Conservation (phyloP, 2,113 vertebrate genomes). For the Notechis scutatus region DNA sequence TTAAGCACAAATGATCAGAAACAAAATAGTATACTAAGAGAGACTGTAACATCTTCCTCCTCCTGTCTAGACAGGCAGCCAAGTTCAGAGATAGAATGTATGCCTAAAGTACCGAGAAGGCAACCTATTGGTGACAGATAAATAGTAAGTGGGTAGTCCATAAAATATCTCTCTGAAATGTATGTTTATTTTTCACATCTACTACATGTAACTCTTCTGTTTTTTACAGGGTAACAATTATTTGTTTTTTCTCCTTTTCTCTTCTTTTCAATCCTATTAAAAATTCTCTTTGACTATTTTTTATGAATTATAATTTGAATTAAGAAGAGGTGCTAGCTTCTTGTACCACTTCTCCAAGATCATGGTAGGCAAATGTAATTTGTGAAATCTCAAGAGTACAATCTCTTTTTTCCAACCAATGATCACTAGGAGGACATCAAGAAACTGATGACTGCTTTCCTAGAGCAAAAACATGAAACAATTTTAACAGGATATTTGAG, state of each 20-base stretch:
- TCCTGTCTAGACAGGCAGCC: neutral
- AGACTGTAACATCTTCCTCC: slow-evolving; percentile 2
- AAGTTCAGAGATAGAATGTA: neutral
- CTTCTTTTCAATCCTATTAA: neutral
- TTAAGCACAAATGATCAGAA: slow-evolving; percentile 3
- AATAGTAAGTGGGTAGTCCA: neutral
- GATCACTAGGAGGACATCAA: neutral
- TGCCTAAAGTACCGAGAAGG: neutral
- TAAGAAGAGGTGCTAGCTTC: neutral
- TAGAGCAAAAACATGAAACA: neutral
- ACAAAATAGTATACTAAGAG: neutral
- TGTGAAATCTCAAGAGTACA: neutral
- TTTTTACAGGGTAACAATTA: neutral
- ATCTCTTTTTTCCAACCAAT: neutral
- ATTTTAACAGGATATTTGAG: neutral
- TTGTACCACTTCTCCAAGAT: neutral
- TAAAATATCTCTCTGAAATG: neutral
- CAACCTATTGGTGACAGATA: neutral
- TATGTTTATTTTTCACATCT: neutral
- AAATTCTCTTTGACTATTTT: neutral
- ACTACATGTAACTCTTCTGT: neutral
- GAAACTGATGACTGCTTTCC: neutral
- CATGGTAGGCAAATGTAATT: neutral
- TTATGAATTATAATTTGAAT: neutral
- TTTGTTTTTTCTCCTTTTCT: neutral